Evolutionary conservation across 2,888 invertebrate species (phyloP), one percentile per base, ranked within the genome.

Genomic region (Chrysomela aeneicollis): DNA sequence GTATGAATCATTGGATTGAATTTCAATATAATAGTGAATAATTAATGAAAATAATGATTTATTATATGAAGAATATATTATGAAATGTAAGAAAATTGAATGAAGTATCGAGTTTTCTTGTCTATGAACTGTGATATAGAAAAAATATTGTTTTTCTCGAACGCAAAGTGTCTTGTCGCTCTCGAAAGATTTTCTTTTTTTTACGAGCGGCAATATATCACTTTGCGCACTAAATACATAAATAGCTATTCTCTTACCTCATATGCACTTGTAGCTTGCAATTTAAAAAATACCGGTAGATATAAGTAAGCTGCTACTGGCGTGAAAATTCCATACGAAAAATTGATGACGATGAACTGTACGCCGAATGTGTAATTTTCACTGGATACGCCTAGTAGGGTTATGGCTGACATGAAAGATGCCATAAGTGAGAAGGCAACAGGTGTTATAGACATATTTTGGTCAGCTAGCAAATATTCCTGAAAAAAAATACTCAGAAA

Each of bases 351-450:
- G 12, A 91, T 85, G 81, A 95, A 94, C 78, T 92, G 90, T 69
- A 92, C 89, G 58, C 95, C 95, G 77, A 87, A 92, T 72, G 89
- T 89, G 82, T 95, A 96, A 79, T 90, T 93, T 82, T 97, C 96
- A 57, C 92, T 88, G 32, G 94, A 92, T 1, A 95, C 92, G 15
- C 96, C 96, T n/a, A 97, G 85, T 46, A 96, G 81, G 0, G 94
- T 93, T 59, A 96, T 89, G 32, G 95, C 94, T 0, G 95, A 95
- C 91, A 96, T 93, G 80, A 95, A 95, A 46, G 94, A 94, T n/a
- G 95, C 94, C 92, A 95, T 94, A 63, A 96, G 82, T 1, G 95
- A 95, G 70, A 95, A 92, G 3, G 94, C 92, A 0, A 96, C 93
- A 0, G 95, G 94, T 6, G 85, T 79, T 73, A 92, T 86, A 5